A percentile compares a stretch with the other conserved stretches of the same genome.
Conservation (phyloP, 1,140 invertebrate species). For the Phortica variegata region DNA sequence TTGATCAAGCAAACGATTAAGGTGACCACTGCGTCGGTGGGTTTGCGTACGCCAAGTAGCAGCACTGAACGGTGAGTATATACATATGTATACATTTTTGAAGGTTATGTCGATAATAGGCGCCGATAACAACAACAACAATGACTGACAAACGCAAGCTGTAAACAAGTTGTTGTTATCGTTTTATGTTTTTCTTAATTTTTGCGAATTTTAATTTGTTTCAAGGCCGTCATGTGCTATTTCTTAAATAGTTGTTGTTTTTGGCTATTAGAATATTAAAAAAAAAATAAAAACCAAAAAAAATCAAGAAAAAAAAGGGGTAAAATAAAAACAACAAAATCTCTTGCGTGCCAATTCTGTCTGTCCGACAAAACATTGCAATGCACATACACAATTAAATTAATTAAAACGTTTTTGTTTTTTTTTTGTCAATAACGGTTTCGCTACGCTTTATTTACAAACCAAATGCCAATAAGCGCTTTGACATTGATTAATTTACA, state of each 20-base stretch:
- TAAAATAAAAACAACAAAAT: constrained; percentile 6
- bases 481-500: not conserved
- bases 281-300: not conserved
- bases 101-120: not conserved
- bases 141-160: no score
- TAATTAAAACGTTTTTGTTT: not conserved
- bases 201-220: not conserved
- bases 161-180: not conserved
- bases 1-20: constrained; percentile 33
- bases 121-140: not conserved
- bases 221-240: no score
- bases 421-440: no score
- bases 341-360: constrained; percentile 1
- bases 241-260: not conserved
- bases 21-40: constrained; percentile 33
- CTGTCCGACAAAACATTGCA: no score
- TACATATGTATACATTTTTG: not conserved
- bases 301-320: constrained; percentile 5
- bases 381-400: not conserved
- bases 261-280: not conserved
- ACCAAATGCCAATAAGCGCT: no score
- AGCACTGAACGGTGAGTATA: constrained; percentile 27
- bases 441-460: no score
- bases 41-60: constrained; percentile 15
- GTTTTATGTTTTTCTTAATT: not conserved